Evolutionary conservation across 1,140 invertebrate genomes (phyloP).

Genomic region (Drosophila athabasca): DNA sequence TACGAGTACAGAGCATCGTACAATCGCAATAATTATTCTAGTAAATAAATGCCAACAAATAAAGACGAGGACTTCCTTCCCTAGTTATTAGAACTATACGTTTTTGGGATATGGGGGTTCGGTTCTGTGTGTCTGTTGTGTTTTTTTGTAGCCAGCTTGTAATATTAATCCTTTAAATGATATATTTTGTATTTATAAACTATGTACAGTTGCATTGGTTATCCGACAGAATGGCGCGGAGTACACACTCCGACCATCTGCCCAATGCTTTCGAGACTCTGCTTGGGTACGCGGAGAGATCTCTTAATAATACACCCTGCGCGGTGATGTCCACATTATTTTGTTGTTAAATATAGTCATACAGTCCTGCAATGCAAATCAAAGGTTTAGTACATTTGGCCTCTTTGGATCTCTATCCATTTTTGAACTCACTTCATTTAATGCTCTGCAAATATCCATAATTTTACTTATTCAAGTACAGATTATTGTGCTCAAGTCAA

Average conservation of each 20-base stretch:
- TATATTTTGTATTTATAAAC: slow-evolving; percentile 69
- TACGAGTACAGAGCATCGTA: neutral
- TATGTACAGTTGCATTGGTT: slow-evolving; percentile 82
- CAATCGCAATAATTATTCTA: slow-evolving; percentile 24
- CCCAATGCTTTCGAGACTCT: slow-evolving; percentile 79
- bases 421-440: slow-evolving; percentile 79
- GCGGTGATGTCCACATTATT: slow-evolving; percentile 83
- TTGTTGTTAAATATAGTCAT: slow-evolving; percentile 79
- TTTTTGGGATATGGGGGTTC: slow-evolving; percentile 10
- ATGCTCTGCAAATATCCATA: slow-evolving; percentile 83
- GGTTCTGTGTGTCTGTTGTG: slow-evolving; percentile 1
- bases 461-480: slow-evolving; percentile 79
- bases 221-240: slow-evolving; percentile 68
- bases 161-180: slow-evolving; percentile 51
- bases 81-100: neutral
- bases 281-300: slow-evolving; percentile 81
- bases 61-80: neutral
- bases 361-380: slow-evolving; percentile 72
- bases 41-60: slow-evolving; percentile 49
- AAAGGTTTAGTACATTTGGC: neutral
- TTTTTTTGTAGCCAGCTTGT: slow-evolving; percentile 47
- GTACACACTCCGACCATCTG: slow-evolving; percentile 36
- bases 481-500: slow-evolving; percentile 82
- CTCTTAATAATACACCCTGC: slow-evolving; percentile 83
- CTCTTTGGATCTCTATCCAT: neutral